Evolutionary conservation across 2,888 invertebrate species (phyloP).

Genomic region (Spodoptera exigua): DNA sequence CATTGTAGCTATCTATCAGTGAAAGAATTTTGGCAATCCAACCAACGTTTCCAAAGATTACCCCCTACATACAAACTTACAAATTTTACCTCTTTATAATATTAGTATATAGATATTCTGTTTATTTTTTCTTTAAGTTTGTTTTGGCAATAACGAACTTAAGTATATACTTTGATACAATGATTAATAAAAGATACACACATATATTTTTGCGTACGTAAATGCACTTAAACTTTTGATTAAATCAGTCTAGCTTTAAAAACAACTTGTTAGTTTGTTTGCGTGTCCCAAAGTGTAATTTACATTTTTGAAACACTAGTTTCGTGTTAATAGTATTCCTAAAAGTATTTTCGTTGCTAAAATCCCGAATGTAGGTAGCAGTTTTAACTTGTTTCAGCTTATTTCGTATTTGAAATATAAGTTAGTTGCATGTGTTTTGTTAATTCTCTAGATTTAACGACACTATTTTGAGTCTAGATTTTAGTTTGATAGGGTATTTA

Average conservation of each 20-base stretch:
- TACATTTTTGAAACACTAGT: slow-evolving; percentile 34
- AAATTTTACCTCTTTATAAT: too few relatives aligned
- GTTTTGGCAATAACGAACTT: too few relatives aligned
- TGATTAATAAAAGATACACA: too few relatives aligned
- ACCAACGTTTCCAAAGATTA: too few relatives aligned
- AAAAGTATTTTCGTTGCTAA: slow-evolving; percentile 21
- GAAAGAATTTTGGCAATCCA: too few relatives aligned
- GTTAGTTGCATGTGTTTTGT: slow-evolving; percentile 17
- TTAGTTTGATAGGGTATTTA: background rate
- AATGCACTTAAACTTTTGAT: too few relatives aligned
- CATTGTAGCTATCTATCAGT: too few relatives aligned
- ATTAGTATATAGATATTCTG: too few relatives aligned
- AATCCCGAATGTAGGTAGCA: slow-evolving; percentile 7
- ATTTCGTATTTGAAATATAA: slow-evolving; percentile 31
- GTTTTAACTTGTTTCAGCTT: slow-evolving; percentile 11
- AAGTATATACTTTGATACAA: too few relatives aligned
- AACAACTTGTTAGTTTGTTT: background rate
- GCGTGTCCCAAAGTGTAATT: slow-evolving; percentile 30
- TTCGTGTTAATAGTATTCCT: slow-evolving; percentile 30
- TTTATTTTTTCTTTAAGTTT: too few relatives aligned
- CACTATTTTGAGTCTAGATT: background rate
- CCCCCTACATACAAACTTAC: too few relatives aligned
- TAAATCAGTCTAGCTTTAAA: background rate
- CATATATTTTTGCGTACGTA: too few relatives aligned
- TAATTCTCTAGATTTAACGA: background rate